Conservation (phyloP, 2,888 invertebrate genomes). For the Thera obeliscata region DNA sequence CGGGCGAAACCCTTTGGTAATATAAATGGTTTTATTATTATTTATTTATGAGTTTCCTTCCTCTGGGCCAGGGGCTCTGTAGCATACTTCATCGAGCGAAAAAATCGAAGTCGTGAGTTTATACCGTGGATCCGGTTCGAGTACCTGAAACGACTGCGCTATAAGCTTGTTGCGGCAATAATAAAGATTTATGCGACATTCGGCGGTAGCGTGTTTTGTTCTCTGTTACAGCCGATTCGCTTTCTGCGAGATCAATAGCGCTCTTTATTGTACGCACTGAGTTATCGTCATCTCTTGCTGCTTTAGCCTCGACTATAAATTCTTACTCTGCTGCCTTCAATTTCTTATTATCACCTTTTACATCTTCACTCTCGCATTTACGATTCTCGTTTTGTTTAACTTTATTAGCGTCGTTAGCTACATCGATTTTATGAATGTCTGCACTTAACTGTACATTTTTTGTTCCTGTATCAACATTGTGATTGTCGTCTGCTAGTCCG, state of each 20-base stretch:
- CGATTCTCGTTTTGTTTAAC: slow-evolving; percentile 57
- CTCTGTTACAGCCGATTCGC: slow-evolving; percentile 81
- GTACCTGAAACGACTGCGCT: slow-evolving; percentile 80
- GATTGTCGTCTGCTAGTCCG: slow-evolving; percentile 54
- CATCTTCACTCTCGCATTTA: slow-evolving; percentile 65
- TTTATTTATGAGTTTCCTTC: slow-evolving; percentile 84
- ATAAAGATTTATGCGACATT: slow-evolving; percentile 84
- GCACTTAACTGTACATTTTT: slow-evolving; percentile 38
- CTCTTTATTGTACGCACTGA: slow-evolving; percentile 79
- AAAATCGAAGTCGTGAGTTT: slow-evolving; percentile 82
- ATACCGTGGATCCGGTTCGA: slow-evolving; percentile 79
- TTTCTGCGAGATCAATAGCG: slow-evolving; percentile 82
- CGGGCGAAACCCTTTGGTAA: slow-evolving; percentile 83
- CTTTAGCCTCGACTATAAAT: slow-evolving; percentile 71
- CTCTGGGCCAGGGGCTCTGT: slow-evolving; percentile 77
- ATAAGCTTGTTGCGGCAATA: slow-evolving; percentile 84
- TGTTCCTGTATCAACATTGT: slow-evolving; percentile 42
- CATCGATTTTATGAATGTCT: slow-evolving; percentile 48
- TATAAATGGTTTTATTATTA: slow-evolving; percentile 85
- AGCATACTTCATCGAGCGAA: slow-evolving; percentile 83
- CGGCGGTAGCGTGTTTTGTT: slow-evolving; percentile 83
- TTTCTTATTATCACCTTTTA: slow-evolving; percentile 76
- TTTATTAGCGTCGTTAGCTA: slow-evolving; percentile 48
- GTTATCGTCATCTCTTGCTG: slow-evolving; percentile 74
- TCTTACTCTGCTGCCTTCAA: slow-evolving; percentile 63